Percentiles rank a stretch among this genome's conserved stretches.
phyloP scores from a whole-genome alignment of 1,140 invertebrate genomes.

The Drosophila lacteicornis region DNA sequence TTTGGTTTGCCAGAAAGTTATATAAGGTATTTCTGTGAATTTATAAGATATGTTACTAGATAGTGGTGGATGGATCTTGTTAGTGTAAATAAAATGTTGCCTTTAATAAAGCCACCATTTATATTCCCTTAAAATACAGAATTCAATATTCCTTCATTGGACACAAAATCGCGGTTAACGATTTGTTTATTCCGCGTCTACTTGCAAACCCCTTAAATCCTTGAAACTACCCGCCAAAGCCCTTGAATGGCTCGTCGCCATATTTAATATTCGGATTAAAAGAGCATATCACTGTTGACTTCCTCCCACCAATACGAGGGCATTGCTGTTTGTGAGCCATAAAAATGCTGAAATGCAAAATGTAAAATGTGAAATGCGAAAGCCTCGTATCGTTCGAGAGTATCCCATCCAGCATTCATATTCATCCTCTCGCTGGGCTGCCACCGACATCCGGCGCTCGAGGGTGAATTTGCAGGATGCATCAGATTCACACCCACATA shows the following conservation, averaged over 20 bases:
- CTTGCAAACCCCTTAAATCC: background rate
- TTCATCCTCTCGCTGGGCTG: background rate
- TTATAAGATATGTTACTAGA: too few relatives aligned
- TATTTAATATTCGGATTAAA: conserved; percentile 41
- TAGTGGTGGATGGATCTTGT: too few relatives aligned
- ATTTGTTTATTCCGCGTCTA: background rate
- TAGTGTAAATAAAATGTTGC: too few relatives aligned
- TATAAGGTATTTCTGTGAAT: too few relatives aligned
- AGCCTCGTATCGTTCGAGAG: background rate
- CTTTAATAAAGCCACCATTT: background rate
- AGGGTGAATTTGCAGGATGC: conserved; percentile 17
- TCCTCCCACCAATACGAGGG: conserved; percentile 14
- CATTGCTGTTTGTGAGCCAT: conserved; percentile 4
- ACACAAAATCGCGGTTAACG: background rate
- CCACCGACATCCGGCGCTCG: conserved; percentile 24
- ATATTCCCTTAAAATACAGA: background rate
- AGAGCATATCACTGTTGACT: conserved; percentile 10
- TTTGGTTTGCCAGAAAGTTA: too few relatives aligned
- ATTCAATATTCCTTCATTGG: background rate
- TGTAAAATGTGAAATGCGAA: conserved; percentile 15
- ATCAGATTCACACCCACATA: conserved; percentile 12
- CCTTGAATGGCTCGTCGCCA: background rate
- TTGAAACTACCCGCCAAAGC: background rate
- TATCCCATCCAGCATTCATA: conserved; percentile 1
- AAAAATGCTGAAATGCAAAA: conserved; percentile 29